These are phyloP conservation scores for Podarcis cretensis DNA, from an alignment of 2,113 vertebrate species.

Conservation along the genomic window DNA sequence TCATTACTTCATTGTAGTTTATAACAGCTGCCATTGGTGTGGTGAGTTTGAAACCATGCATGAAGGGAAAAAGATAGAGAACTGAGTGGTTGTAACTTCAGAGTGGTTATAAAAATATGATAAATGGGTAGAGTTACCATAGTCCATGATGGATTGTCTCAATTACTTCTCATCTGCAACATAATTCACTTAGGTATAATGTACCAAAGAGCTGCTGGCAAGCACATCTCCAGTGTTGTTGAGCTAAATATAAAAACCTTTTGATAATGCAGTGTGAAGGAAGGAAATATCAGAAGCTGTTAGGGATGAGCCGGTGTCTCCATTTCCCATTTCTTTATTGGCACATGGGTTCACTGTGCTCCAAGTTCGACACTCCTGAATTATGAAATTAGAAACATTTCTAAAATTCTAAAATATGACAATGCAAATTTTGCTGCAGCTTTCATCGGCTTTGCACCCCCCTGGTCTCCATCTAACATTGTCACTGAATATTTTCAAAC, in stretches of 20 bases:
- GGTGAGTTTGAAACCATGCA: neutral
- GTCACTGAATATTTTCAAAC: neutral
- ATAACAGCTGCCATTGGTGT: neutral
- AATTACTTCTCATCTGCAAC: neutral
- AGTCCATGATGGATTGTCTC: conserved; percentile 7
- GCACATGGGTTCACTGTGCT: neutral
- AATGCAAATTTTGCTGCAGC: neutral
- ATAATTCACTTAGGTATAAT: neutral
- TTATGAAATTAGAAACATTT: neutral
- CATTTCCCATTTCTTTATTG: neutral
- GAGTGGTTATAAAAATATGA: neutral
- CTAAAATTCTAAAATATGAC: neutral
- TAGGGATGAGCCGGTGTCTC: neutral
- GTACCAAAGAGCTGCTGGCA: neutral
- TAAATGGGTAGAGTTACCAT: neutral
- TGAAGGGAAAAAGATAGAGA: neutral
- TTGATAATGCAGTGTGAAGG: neutral
- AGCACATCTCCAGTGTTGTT: neutral
- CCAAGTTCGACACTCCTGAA: neutral
- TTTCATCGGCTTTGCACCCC: neutral
- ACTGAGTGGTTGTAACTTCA: neutral
- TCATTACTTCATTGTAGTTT: neutral
- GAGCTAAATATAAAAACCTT: neutral
- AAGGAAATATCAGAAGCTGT: neutral
- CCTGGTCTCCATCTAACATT: neutral